Percentiles rank a stretch among this genome's conserved stretches.
These are phyloP conservation scores for Malurus cyaneus DNA, from an alignment of 2,113 vertebrate genomes.

Conservation along the genomic window DNA sequence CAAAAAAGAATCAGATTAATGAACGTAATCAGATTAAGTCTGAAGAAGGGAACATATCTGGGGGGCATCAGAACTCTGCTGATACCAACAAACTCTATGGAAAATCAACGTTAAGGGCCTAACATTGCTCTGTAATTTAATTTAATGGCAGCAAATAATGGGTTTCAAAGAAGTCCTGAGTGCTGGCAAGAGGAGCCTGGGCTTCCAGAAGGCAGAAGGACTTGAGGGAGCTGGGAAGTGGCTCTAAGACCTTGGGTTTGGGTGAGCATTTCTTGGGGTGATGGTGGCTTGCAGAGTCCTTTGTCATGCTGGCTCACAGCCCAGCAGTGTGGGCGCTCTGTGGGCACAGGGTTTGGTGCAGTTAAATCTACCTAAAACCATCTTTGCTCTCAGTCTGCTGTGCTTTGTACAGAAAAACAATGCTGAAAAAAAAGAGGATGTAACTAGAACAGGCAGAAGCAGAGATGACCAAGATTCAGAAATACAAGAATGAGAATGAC, in stretches of 20 bases:
- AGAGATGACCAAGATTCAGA: background rate
- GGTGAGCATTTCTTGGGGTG: background rate
- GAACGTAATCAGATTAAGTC: conserved; percentile 10
- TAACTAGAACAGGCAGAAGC: background rate
- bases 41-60: conserved; percentile 14
- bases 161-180: background rate
- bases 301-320: background rate
- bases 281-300: background rate
- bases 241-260: background rate
- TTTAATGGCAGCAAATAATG: background rate
- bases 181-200: background rate
- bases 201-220: background rate
- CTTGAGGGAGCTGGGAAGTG: background rate
- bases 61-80: conserved; percentile 21
- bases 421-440: background rate
- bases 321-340: background rate
- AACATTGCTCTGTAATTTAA: background rate
- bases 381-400: background rate
- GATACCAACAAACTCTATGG: background rate
- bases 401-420: background rate
- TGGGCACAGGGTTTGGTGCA: background rate
- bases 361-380: background rate
- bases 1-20: conserved; percentile 49
- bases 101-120: background rate
- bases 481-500: background rate